Base-by-base conservation (phyloP, 2,797 vertebrate genomes). In the Eremophila alpestris region DNA sequence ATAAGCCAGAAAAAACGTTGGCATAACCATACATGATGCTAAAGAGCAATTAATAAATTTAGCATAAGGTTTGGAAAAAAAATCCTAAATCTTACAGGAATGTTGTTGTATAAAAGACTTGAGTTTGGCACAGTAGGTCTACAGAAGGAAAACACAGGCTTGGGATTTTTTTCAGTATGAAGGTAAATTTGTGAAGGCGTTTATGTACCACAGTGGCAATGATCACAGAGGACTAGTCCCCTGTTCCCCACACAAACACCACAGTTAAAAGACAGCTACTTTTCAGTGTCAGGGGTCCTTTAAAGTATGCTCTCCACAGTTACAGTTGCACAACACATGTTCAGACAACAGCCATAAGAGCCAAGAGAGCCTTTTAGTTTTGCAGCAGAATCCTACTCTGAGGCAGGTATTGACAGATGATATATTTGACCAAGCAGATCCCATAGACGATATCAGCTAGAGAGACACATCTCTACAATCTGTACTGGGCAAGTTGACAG, bases 391-490 rank as follows among this genome's bases (percentile, higher is more conserved):
- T 14, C 51, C 38, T 65, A 4, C 38, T 84, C 29, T 83, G 41
- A 58, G 7, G 11, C 0, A 4, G 16, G 16, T 23, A 13, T 36
- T 52, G 38, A 38, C 0, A 59, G 30, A n/a, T 0, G 0, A 52
- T 26, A 14, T 5, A 10, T 58, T 68, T 82, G 55, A 38, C 22
- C 30, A 49, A 36, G 26, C 1, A 1, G 32, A 45, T 41, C 29
- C 19, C 1, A 0, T 1, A 76, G 16, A 17, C 19, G 48, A 0
- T 11, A 36, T 24, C 10, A 80, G 10, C 19, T 18, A 49, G 20
- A 41, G 23, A 75, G 55, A 65, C 15, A 58, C 62, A 56, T 34
- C 23, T 71, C 63, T 41, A 16, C 1, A n/a, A 36, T 10, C 20
- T 67, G 1, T 29, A 29, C 8, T 17, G 15, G 4, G 16, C 26